A percentile compares a stretch with the other conserved stretches of the same genome.
Evolutionary conservation across 2,113 vertebrate species (phyloP).

Genomic region (Thymallus thymallus): DNA sequence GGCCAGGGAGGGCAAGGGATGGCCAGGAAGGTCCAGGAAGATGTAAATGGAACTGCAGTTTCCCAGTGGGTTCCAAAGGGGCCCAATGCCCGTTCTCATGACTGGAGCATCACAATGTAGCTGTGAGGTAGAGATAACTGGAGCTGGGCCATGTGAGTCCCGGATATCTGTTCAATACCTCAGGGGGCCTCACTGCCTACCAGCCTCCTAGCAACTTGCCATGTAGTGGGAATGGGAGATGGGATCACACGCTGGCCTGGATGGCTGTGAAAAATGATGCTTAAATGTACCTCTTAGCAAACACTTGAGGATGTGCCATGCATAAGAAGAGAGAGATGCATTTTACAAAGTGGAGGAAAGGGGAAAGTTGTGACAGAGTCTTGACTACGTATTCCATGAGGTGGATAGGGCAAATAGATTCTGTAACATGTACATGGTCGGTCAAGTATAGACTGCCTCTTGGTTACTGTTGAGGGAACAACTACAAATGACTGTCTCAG

Average conservation of each 20-base stretch:
- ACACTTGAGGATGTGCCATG: constrained; percentile 63
- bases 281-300: constrained; percentile 61
- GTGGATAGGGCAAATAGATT: constrained; percentile 30
- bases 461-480: not conserved
- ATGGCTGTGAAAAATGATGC: constrained; percentile 44
- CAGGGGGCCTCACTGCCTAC: constrained; percentile 16
- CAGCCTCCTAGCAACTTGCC: constrained; percentile 51
- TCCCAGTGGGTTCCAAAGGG: constrained; percentile 54
- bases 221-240: constrained; percentile 69
- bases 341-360: constrained; percentile 52
- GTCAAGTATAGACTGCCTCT: constrained; percentile 7
- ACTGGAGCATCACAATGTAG: constrained; percentile 63
- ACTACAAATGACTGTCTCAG: too few relatives aligned
- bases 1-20: not conserved
- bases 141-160: constrained; percentile 57
- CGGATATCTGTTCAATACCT: constrained; percentile 64
- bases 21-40: constrained; percentile 4
- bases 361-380: constrained; percentile 46
- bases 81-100: constrained; percentile 63
- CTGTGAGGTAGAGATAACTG: constrained; percentile 68
- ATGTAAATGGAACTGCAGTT: constrained; percentile 55
- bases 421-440: constrained; percentile 13
- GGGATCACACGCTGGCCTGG: constrained; percentile 52
- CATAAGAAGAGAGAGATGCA: constrained; percentile 64
- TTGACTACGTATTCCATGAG: constrained; percentile 28